Evolutionary conservation across 30 jellyfish, hydroid and myxozoan genomes (phyloP).

Genomic region (Pseudorhiza aurosa): DNA sequence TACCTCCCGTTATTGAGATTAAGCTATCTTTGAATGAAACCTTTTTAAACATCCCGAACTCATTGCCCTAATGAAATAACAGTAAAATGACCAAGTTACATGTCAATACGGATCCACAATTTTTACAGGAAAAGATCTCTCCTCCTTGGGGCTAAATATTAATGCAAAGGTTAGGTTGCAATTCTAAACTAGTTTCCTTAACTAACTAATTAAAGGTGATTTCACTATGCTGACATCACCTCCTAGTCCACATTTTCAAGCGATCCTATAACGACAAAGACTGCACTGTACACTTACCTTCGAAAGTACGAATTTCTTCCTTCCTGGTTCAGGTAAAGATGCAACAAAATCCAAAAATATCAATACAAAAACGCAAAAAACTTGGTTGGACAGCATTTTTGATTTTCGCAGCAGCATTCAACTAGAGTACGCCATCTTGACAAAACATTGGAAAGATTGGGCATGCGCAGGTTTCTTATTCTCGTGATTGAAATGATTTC

Average conservation of each 20-base stretch:
- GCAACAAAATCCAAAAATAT: background rate
- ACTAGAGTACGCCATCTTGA: constrained; percentile 59
- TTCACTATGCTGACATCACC: no score
- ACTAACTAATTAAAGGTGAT: no score
- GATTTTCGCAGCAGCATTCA: background rate
- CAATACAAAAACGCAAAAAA: background rate
- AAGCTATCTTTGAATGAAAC: constrained; percentile 35
- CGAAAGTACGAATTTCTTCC: constrained; percentile 13
- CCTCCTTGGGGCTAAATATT: no score
- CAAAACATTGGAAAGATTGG: background rate
- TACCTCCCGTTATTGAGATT: constrained; percentile 26
- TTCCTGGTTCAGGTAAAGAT: constrained; percentile 61
- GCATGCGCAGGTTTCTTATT: background rate
- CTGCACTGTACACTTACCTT: constrained; percentile 9
- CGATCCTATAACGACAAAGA: no score
- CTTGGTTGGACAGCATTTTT: background rate
- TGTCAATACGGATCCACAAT: no score
- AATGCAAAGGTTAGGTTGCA: no score
- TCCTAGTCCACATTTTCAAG: no score
- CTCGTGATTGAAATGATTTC: background rate
- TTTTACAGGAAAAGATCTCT: no score
- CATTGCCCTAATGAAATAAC: constrained; percentile 5
- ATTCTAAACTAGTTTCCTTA: no score
- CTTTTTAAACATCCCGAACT: constrained; percentile 41
- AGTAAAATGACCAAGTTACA: background rate